Base-by-base conservation (phyloP, 2,888 invertebrate species). In the Watsonalla binaria region DNA sequence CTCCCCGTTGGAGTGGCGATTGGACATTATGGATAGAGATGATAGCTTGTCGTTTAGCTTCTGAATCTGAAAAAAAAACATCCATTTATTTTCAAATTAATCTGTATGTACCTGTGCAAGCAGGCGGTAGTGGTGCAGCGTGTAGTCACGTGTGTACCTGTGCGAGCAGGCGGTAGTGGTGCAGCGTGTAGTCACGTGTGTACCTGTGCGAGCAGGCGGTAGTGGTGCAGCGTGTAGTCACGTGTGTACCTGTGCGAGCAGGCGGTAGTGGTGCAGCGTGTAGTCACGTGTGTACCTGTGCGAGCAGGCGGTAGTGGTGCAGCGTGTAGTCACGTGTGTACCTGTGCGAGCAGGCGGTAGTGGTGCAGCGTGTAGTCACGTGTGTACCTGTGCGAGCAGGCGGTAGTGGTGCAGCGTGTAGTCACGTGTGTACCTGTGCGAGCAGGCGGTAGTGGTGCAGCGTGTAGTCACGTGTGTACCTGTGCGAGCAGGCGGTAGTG, bases 1-100 rank as follows among this genome's bases (percentile, higher is more conserved):
- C 0, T 58, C 65, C 42, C 78, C 80, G 70, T 76, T 76, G 4
- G 82, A 76, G 24, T 80, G 78, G 0, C 83, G 77, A 56, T 65
- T 68, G 54, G 70, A 75, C 47, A 87, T 54, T 62, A 84, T 81
- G 11, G 88, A 86, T 0, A 87, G 72, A 0, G 86, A 80, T 0
- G 80, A 65, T 13, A 89, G 68, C 60, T 76, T 83, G 52, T 85
- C 84, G 70, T 80, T 83, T 24, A 89, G 71, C 46, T 78, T 78
- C 45, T 82, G 86, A 45, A 89, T 86, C 90, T 90, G 80, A 2
- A 58, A 61, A 6, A 11, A 13, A 9, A 34, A 9, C 34, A 5
- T 2, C 2, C 33, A 6, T 34, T 24, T 5, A 34, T 6, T 0
- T 9, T 34, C n/a, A 34, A 6, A 34, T 34, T 47, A 6, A 4